Base-by-base conservation (phyloP, 2,113 vertebrate genomes). In the Pao palembangensis region DNA sequence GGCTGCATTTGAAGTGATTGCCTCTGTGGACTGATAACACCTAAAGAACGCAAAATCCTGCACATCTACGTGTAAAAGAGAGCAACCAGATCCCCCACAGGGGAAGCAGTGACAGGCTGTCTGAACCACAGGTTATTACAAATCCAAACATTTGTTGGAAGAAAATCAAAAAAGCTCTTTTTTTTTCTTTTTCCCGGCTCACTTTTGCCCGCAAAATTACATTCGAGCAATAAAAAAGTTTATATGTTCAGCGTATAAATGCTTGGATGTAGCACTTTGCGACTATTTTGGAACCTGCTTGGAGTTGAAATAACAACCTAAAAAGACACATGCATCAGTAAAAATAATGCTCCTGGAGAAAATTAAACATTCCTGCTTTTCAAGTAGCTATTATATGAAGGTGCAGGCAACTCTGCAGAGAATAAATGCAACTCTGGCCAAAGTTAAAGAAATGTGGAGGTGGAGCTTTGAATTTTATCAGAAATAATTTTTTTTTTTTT, bases 81-180 rank as follows among this genome's bases (percentile, higher is more conserved):
- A 69, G 56, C 58, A 64, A 76, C 83, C 75, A 51, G 51, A 73
- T 74, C 79, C 48, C 67, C 88, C 85, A 88, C 85, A 85, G n/a
- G n/a, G n/a, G 78, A 63, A 90, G 83, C 78, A 69, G 67, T 52
- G 66, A 67, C 55, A 50, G 70, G 50, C 75, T 43, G 78, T 87
- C 81, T 78, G 55, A 61, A 69, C 73, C 60, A 76, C 61, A 80
- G 58, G 74, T 79, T 67, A 81, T 81, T 83, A 73, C 76, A 78
- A 81, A 79, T 82, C 75, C 79, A 81, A 84, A 87, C 75, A 82
- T 90, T 88, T 89, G 81, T 83, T 88, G 81, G 79, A 83, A 66
- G 82, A 73, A 88, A 90, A 86, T 85, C 84, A 86, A 85, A 78
- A 87, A 78, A 58, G 49, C 21, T 80, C 80, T 80, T 86, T 79